A percentile compares a stretch with the other conserved stretches of the same genome.
Evolutionary conservation across 2,888 invertebrate species (phyloP).

Genomic region (Campoletis raptor): DNA sequence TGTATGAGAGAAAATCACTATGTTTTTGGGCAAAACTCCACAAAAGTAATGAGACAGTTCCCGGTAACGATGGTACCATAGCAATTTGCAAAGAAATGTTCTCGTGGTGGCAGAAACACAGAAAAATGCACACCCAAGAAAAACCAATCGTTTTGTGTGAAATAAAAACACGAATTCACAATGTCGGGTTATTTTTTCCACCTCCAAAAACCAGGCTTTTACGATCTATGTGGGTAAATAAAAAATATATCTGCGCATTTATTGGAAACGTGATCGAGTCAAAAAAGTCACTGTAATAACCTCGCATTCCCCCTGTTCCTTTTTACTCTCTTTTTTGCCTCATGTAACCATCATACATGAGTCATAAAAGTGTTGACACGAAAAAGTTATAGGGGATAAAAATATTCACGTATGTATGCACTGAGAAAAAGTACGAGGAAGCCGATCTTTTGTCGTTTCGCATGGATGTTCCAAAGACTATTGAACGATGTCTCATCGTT

Average conservation of each 20-base stretch:
- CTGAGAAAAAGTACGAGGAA: not conserved
- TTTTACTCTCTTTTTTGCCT: conserved; percentile 32
- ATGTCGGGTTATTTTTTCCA: conserved; percentile 32
- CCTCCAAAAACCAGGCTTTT: not conserved
- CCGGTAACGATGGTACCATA: not conserved
- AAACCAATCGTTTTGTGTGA: not conserved
- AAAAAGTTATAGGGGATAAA: conserved; percentile 73
- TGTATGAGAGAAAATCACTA: not conserved
- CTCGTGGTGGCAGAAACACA: not conserved
- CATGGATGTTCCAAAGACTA: conserved; percentile 8
- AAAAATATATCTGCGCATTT: conserved; percentile 62
- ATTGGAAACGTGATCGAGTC: conserved; percentile 69
- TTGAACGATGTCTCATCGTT: conserved; percentile 36
- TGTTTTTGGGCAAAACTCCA: not conserved
- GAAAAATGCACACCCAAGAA: not conserved
- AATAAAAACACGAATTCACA: conserved; percentile 49
- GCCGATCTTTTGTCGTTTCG: conserved; percentile 37
- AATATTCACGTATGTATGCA: conserved; percentile 18
- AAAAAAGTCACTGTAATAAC: conserved; percentile 58
- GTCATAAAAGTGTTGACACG: conserved; percentile 79
- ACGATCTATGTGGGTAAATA: conserved; percentile 47
- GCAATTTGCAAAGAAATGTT: not conserved
- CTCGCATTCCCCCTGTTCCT: conserved; percentile 14
- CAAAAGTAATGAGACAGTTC: not conserved
- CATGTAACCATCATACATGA: conserved; percentile 57